Conservation (phyloP, 2,888 invertebrate species). For the Thymelicus sylvestris region DNA sequence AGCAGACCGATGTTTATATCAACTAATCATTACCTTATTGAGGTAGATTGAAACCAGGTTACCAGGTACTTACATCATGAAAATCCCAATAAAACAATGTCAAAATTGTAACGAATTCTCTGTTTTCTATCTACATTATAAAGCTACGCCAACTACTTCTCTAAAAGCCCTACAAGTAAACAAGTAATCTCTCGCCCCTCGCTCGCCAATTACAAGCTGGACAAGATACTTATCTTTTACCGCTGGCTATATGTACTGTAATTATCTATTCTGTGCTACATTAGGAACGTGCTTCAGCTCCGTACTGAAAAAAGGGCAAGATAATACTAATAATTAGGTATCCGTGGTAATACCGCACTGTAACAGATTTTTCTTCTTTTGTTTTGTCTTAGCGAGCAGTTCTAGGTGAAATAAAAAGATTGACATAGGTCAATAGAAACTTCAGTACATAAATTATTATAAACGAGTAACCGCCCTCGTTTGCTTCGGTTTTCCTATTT, state of each 20-base stretch:
- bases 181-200: background rate
- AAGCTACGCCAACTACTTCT: background rate
- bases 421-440: no score
- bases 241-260: constrained; percentile 9
- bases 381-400: no score
- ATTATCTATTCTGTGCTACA: background rate
- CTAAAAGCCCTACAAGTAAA: background rate
- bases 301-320: background rate
- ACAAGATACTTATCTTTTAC: constrained; percentile 24
- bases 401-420: no score
- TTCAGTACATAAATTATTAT: no score
- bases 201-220: constrained; percentile 14
- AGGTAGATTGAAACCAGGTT: no score
- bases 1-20: no score
- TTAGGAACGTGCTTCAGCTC: background rate
- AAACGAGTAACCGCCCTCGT: no score
- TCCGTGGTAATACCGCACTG: background rate
- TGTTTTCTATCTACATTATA: background rate
- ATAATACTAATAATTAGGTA: background rate
- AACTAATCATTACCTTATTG: no score
- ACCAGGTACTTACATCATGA: no score
- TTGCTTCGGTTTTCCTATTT: no score
- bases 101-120: no score
- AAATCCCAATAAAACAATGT: no score
- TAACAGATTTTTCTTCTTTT: background rate